Evolutionary conservation across 2,888 invertebrate genomes (phyloP), one percentile per base, ranked within the genome.

Genomic region (Xestia sexstrigata): DNA sequence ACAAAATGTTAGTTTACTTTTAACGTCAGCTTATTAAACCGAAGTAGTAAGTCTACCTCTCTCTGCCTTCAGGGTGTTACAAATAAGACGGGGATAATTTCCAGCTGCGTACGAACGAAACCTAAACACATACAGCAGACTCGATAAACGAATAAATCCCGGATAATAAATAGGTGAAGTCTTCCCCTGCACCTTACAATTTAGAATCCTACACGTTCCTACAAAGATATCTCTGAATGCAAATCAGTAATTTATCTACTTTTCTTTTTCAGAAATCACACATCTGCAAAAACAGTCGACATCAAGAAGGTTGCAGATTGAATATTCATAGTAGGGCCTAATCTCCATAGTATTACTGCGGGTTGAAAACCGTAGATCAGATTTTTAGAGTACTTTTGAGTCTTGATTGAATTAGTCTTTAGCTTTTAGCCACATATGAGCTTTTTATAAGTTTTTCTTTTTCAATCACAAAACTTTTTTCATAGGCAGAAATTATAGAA

Each of bases 101-200:
- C 60, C 70, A 39, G 20, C 68, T 47, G n/a, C 55, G 70, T 70
- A 74, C 35, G 67, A 7, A 63, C 15, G 82, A 35, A 75, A 63
- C 20, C 35, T 85, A 85, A 84, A 82, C 75, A 84, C 78, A 83
- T 78, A 84, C 70, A 70, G 6, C 45, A 39, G n/a, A 17, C 70
- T 45, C 79, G 82, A 79, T 84, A 84, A 85, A 78, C 73, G 84
- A 79, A 75, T 75, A 83, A 85, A 83, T 80, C 84, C 68, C 4
- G 42, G 70, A 69, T 85, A 80, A 85, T 78, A 78, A 76, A 85
- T 60, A 83, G 74, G 75, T 71, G 20, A 66, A 63, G n/a, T 58
- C 47, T 63, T 69, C 76, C 71, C 45, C 74, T 39, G 76, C 45
- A 63, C 75, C 72, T 72, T 42, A 76, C 71, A 81, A 81, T 85